Evolutionary conservation across 92 coral and sea anemone genomes (phyloP).

Genomic region (Porites lobata): DNA sequence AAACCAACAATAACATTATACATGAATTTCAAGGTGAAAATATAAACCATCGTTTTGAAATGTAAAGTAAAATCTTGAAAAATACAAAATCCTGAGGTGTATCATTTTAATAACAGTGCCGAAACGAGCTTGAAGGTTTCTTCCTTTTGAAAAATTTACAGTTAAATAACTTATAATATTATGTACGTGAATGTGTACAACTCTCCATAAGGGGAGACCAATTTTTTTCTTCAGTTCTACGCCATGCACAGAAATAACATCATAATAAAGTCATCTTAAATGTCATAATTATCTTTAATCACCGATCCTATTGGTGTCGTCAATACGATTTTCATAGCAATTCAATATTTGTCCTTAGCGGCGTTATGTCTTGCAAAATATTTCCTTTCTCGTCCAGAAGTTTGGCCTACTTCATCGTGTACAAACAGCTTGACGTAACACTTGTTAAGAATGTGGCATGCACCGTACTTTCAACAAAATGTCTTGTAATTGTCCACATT

Average conservation of each 20-base stretch:
- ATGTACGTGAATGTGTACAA: not conserved
- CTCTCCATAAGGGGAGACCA: not conserved
- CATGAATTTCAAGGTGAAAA: not conserved
- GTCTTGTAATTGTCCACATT: slow-evolving; percentile 46
- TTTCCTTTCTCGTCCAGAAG: not conserved
- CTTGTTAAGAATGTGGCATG: not conserved
- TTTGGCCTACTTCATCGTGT: not conserved
- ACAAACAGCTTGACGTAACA: not conserved
- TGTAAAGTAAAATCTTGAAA: too few species aligned
- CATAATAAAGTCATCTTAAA: not conserved
- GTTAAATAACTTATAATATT: slow-evolving; percentile 1
- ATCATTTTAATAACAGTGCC: not conserved
- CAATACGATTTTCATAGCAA: not conserved
- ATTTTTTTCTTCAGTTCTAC: not conserved
- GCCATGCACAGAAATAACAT: not conserved
- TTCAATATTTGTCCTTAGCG: not conserved
- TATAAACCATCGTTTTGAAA: not conserved
- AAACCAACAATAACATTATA: not conserved
- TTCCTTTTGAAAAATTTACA: not conserved
- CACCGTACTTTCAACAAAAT: slow-evolving; percentile 6
- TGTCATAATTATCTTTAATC: not conserved
- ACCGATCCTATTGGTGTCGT: not conserved
- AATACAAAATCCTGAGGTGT: too few species aligned
- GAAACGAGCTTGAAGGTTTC: not conserved
- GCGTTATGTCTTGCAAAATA: not conserved